These are phyloP conservation scores for Calypte anna DNA, from an alignment of 2,113 vertebrate genomes.

Conservation along the genomic window DNA sequence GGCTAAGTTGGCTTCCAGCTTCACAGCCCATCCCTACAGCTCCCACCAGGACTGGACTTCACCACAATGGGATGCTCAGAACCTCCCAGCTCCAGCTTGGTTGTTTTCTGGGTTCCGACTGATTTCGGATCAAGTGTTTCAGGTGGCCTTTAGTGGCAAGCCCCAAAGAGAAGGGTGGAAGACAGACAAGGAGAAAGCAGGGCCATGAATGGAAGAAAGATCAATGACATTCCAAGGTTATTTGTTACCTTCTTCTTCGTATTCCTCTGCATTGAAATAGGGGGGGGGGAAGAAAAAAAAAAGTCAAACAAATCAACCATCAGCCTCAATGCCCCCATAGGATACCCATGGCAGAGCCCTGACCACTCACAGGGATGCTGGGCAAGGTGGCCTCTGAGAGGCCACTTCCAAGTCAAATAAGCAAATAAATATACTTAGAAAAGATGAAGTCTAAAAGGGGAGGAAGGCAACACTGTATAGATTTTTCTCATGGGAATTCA, in stretches of 20 bases:
- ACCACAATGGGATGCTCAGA: not conserved
- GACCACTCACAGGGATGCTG: accelerated
- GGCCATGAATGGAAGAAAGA: not conserved
- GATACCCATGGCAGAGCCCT: not conserved
- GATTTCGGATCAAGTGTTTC: not conserved
- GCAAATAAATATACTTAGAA: not conserved
- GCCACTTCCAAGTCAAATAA: not conserved
- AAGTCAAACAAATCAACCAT: slow-evolving; percentile 31
- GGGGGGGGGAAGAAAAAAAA: not conserved
- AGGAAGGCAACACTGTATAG: accelerated
- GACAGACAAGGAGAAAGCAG: slow-evolving; percentile 49
- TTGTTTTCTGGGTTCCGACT: not conserved
- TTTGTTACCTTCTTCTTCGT: slow-evolving; percentile 91
- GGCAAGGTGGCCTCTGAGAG: not conserved
- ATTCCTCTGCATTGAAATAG: slow-evolving; percentile 80
- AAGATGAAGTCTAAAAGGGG: not conserved
- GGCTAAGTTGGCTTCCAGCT: not conserved
- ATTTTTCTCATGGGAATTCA: not conserved
- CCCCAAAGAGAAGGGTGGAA: slow-evolving; percentile 57
- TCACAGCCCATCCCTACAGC: not conserved
- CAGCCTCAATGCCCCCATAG: not conserved
- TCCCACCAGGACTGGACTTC: not conserved
- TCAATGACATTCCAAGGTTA: slow-evolving; percentile 40
- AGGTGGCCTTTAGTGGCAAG: slow-evolving; percentile 45
- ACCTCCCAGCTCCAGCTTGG: accelerated